Conservation (phyloP, 2,113 vertebrate species). For the Scolopax mira region DNA sequence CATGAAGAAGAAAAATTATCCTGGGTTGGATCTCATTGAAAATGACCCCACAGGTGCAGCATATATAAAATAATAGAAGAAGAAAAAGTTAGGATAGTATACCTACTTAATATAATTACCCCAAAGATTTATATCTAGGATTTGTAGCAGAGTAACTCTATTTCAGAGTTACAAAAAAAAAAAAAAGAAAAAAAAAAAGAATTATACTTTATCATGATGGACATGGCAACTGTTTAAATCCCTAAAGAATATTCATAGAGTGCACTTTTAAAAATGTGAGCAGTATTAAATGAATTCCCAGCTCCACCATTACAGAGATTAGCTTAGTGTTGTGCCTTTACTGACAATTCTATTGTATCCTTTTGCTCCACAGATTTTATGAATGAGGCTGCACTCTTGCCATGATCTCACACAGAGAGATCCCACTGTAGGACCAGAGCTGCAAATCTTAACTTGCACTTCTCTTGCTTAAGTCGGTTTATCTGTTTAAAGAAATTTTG, state of each 20-base stretch:
- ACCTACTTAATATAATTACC: not conserved
- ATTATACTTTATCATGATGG: not conserved
- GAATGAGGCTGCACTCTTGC: not conserved
- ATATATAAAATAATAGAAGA: not conserved
- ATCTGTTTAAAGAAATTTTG: not conserved
- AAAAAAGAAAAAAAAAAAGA: not conserved
- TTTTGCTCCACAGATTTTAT: not conserved
- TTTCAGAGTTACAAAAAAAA: not conserved
- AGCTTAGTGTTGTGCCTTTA: not conserved
- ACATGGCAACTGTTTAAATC: not conserved
- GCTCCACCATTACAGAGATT: not conserved
- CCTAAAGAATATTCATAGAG: slow-evolving; percentile 19
- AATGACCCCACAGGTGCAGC: not conserved
- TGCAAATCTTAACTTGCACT: not conserved
- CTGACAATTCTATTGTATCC: not conserved
- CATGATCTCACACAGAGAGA: not conserved
- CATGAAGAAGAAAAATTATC: not conserved
- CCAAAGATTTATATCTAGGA: not conserved
- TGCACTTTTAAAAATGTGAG: not conserved
- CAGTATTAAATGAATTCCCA: not conserved
- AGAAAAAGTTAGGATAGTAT: not conserved
- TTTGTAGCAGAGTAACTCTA: not conserved
- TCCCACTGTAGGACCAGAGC: not conserved
- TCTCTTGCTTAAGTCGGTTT: not conserved
- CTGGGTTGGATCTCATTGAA: not conserved